Percentiles rank a stretch among this genome's conserved stretches.
Conservation (phyloP, 2,888 invertebrate species). For the Drosophila pseudotalamancana region DNA sequence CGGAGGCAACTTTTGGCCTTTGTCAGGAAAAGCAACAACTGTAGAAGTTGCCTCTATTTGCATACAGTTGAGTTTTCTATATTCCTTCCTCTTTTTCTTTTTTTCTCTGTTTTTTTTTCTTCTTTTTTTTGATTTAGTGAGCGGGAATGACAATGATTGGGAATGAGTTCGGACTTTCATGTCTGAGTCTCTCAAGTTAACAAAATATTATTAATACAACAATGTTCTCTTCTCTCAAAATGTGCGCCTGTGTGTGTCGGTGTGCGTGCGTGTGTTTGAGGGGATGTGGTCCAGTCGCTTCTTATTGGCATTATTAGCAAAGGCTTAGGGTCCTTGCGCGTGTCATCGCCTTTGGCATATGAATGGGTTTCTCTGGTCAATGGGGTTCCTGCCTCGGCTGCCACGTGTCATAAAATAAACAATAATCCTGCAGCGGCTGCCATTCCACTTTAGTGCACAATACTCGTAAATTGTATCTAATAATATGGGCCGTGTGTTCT, state of each 20-base stretch:
- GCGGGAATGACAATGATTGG: constrained; percentile 51
- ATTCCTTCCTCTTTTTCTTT: constrained; percentile 1
- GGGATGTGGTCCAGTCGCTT: constrained; percentile 24
- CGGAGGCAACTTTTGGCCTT: constrained; percentile 67
- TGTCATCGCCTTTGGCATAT: constrained; percentile 63
- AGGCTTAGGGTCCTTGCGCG: constrained; percentile 70
- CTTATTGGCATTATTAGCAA: constrained; percentile 76
- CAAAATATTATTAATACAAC: constrained; percentile 65
- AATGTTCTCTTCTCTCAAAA: too few relatives aligned
- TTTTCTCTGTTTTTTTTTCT: neutral
- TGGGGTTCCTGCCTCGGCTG: constrained; percentile 20
- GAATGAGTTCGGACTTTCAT: constrained; percentile 19
- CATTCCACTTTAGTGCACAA: constrained; percentile 76
- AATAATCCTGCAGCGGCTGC: constrained; percentile 77
- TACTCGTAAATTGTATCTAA: constrained; percentile 76
- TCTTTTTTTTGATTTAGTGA: constrained; percentile 37
- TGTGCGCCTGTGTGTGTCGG: neutral
- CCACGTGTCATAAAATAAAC: constrained; percentile 80
- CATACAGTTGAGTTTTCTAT: constrained; percentile 38
- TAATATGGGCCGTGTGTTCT: constrained; percentile 70
- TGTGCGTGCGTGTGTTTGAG: neutral
- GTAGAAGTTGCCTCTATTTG: constrained; percentile 52
- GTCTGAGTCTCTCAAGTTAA: constrained; percentile 38
- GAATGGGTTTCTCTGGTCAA: constrained; percentile 3
- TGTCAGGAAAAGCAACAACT: constrained; percentile 59